Evolutionary conservation across 1,140 invertebrate species (phyloP), one percentile per base, ranked within the genome.

Genomic region (Andrena cerasifolii): DNA sequence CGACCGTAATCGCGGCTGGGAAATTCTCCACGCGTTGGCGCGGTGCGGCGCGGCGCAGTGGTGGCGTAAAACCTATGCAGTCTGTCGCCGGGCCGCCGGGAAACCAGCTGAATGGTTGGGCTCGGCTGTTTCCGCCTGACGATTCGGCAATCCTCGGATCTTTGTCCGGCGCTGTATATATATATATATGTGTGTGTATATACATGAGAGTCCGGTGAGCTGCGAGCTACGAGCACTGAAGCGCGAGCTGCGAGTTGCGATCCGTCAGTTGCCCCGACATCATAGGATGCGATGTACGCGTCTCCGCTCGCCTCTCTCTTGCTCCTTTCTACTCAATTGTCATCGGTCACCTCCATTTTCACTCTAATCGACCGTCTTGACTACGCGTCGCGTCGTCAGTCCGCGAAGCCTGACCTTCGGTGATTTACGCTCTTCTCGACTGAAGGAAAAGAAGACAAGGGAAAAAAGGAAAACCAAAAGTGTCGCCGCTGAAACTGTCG

Each of bases 131-230:
- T 79, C 51, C 84, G 84, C 0, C 7, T 3, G 18, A 2, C 24
- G 24, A 40, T 21, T 86, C 84, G 84, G 71, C 47, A 10, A 12
- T 31, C 24, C 21, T 84, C 83, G 83, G 83, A 84, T 83, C 83
- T 84, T 84, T 85, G 73, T 76, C 61, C 75, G 79, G 51, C 71
- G 75, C 72, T 49, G 80, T 83, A n/a, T n/a, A n/a, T n/a, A n/a
- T n/a, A n/a, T n/a, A n/a, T n/a, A n/a, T n/a, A n/a, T n/a, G n/a
- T n/a, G n/a, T n/a, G n/a, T n/a, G n/a, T n/a, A n/a, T n/a, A n/a
- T n/a, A 86, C 88, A 89, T 88, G 88, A 89, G 87, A 87, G 81
- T 87, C 88, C 88, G 88, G 88, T 86, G 80, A 87, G 74, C 72
- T 61, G 73, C 72, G 70, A 75, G 67, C 82, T 73, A 82, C 82